Evolutionary conservation across 2,113 vertebrate species (phyloP), one percentile per base, ranked within the genome.

Genomic region (Puffinus mauretanicus): DNA sequence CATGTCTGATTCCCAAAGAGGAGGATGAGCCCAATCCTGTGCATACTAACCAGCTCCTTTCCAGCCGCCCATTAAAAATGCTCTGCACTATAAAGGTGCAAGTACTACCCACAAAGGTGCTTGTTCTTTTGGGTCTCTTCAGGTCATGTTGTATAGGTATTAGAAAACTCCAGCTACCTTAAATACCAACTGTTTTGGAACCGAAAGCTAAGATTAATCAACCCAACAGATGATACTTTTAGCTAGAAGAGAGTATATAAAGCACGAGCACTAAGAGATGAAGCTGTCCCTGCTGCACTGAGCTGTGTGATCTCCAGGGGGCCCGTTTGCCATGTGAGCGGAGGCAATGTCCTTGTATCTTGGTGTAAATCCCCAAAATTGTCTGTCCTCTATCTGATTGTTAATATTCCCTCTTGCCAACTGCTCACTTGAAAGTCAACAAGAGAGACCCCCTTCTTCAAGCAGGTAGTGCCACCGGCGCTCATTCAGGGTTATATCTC

Each of bases 301-400:
- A 83, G 47, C 76, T 83, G 12, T 47, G 11, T 49, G 51, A 44
- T 82, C 14, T 73, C 36, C 38, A 65, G 34, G 19, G 14, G 14
- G 11, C 3, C 24, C 2, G 0, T 82, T 64, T 54, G 18, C 60
- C 49, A 47, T 12, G 19, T 32, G 13, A 78, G 15, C 2, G 1
- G 13, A 64, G 27, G 11, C 24, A 67, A 49, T 0, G 1, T 32
- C 27, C 14, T 42, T 57, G 6, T 65, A 8, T 42, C 62, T 83
- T 86, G 38, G 5, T 72, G n/a, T 29, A 82, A 85, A 86, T 10
- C 19, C 12, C 34, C 49, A 2, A 57, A 40, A 55, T 4, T 36
- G 2, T n/a, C 46, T 80, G 14, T 86, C 18, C 8, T 80, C 12
- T 1, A 1, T 15, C 27, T 80, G 36, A 69, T 26, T 47, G 11